These are phyloP conservation scores for Tetranychus cinnabarinus DNA, from an alignment of 1,140 invertebrate genomes.

Conservation along the genomic window DNA sequence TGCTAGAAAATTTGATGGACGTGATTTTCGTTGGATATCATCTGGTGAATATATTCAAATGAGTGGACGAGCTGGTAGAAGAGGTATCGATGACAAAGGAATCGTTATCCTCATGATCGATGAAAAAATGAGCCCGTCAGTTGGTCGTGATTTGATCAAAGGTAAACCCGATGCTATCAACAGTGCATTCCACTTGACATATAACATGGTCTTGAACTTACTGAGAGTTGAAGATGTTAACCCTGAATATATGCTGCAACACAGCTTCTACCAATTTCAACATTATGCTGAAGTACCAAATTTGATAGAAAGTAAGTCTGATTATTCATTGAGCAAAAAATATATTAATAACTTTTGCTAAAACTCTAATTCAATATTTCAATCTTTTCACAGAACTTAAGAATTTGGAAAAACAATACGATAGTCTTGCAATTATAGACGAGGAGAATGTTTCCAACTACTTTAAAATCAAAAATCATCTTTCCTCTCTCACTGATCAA, in stretches of 20 bases:
- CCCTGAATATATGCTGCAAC: conserved; percentile 95
- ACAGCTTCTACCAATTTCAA: conserved; percentile 97
- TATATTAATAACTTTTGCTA: background rate
- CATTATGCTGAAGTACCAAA: conserved; percentile 83
- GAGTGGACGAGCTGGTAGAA: conserved; percentile 87
- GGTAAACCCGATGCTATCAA: conserved; percentile 72
- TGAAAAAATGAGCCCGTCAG: conserved; percentile 69
- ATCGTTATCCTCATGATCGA: conserved; percentile 98
- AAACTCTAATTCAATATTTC: background rate
- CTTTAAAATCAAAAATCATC: conserved; percentile 54
- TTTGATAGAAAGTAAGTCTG: conserved; percentile 47
- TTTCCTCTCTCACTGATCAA: conserved; percentile 43
- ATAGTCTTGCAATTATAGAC: conserved; percentile 26
- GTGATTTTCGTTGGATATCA: conserved; percentile 70
- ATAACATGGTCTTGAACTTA: conserved; percentile 98
- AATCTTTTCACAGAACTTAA: conserved; percentile 36
- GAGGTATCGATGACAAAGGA: conserved; percentile 84
- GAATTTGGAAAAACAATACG: conserved; percentile 37
- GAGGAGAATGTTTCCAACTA: conserved; percentile 58
- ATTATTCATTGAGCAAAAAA: conserved; percentile 3
- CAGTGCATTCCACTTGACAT: conserved; percentile 94
- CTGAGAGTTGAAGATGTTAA: conserved; percentile 93
- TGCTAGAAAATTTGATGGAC: conserved; percentile 92
- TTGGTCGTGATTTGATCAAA: conserved; percentile 64
- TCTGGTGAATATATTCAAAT: conserved; percentile 99